These are phyloP conservation scores for Acanthopagrus latus DNA, from an alignment of 2,797 vertebrate species.

Conservation along the genomic window DNA sequence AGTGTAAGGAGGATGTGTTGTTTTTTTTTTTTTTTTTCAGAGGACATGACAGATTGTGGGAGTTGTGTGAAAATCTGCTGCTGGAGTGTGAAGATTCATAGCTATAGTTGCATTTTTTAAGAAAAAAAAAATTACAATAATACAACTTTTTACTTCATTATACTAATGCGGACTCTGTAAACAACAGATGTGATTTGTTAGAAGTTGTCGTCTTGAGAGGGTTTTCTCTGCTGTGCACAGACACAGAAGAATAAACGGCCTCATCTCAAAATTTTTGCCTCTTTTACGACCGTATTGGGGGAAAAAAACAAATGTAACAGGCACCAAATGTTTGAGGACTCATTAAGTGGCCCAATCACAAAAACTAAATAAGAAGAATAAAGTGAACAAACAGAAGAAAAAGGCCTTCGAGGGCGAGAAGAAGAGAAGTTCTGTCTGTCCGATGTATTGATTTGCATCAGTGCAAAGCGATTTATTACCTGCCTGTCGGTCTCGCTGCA, in stretches of 20 bases:
- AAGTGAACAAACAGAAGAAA: constrained; percentile 25
- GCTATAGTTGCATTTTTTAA: constrained; percentile 20
- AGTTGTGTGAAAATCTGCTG: constrained; percentile 37
- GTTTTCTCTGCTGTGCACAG: constrained; percentile 12
- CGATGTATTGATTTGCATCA: constrained; percentile 15
- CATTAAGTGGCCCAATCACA: constrained; percentile 28
- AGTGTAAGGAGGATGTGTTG: neutral
- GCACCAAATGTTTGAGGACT: constrained; percentile 33
- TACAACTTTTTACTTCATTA: constrained; percentile 44
- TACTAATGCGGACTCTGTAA: constrained; percentile 37
- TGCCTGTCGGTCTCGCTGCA: constrained; percentile 11
- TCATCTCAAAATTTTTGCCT: constrained; percentile 17
- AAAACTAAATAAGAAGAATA: constrained; percentile 23
- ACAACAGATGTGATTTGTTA: constrained; percentile 63
- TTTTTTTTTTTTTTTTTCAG: constrained; percentile 5
- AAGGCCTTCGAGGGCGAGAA: neutral
- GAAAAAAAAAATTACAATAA: no score
- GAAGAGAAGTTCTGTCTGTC: constrained; percentile 11
- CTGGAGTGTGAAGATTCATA: constrained; percentile 43
- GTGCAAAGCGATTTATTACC: neutral
- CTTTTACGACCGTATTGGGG: constrained; percentile 25
- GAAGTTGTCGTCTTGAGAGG: constrained; percentile 27
- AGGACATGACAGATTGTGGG: constrained; percentile 32
- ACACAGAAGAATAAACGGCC: constrained; percentile 24
- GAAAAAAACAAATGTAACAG: constrained; percentile 22